Conservation (phyloP, 2,113 vertebrate genomes). For the Okapia johnstoni region DNA sequence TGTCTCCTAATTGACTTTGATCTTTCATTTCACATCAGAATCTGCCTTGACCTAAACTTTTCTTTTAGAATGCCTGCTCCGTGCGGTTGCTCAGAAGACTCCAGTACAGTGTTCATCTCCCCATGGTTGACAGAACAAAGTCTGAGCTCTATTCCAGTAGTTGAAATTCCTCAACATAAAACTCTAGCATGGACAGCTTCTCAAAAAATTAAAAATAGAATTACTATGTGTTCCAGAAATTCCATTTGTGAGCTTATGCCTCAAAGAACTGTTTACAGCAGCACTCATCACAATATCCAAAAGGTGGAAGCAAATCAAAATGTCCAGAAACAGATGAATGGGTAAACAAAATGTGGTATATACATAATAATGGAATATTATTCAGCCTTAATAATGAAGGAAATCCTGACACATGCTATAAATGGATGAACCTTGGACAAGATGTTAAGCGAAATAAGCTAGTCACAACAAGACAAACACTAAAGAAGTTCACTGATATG, state of each 20-base stretch:
- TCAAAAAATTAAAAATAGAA: not conserved
- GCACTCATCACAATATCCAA: not conserved
- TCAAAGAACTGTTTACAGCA: not conserved
- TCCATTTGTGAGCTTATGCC: too few relatives aligned
- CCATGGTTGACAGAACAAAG: not conserved
- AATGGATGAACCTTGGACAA: not conserved
- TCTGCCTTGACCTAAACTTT: not conserved
- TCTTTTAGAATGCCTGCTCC: not conserved
- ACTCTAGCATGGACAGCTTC: not conserved
- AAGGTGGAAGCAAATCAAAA: not conserved
- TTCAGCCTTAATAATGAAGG: not conserved
- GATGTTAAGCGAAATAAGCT: not conserved
- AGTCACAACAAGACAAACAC: not conserved
- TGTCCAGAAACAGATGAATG: not conserved
- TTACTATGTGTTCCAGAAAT: not conserved
- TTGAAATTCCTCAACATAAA: not conserved
- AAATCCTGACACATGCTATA: not conserved
- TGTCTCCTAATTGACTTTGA: too few relatives aligned
- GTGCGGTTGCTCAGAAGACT: not conserved
- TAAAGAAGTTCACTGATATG: too few relatives aligned
- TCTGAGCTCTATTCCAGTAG: not conserved
- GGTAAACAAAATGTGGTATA: not conserved
- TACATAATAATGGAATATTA: not conserved
- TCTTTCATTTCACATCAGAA: not conserved
- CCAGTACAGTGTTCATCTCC: not conserved